Conservation (phyloP, 2,888 invertebrate species). For the Clistopyga incitator region DNA sequence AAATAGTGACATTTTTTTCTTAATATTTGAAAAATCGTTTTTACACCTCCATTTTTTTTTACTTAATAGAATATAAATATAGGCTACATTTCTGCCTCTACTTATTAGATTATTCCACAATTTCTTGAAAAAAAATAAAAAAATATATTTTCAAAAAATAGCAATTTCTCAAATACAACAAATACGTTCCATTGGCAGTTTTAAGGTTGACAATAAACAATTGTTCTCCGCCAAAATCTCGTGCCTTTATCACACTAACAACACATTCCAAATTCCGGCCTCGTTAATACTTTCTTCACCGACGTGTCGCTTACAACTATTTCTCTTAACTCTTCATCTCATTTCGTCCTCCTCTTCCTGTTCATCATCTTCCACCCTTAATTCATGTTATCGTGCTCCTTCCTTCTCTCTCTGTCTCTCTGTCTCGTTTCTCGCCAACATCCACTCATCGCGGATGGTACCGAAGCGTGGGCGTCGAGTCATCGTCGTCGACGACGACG, state of each 20-base stretch:
- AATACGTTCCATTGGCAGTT: too few relatives aligned
- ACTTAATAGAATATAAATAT: too few relatives aligned
- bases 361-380: constrained; percentile 18
- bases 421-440: constrained; percentile 15
- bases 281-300: background rate
- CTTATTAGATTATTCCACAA: too few relatives aligned
- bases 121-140: too few relatives aligned
- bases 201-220: background rate
- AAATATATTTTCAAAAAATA: too few relatives aligned
- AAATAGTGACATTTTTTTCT: too few relatives aligned
- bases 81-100: too few relatives aligned
- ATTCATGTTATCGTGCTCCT: constrained; percentile 29
- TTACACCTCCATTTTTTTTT: too few relatives aligned
- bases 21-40: too few relatives aligned
- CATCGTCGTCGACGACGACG: constrained; percentile 29
- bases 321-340: constrained; percentile 20
- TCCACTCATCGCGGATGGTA: constrained; percentile 40
- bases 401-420: constrained; percentile 15
- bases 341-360: constrained; percentile 2
- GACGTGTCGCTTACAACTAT: background rate
- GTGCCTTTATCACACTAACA: background rate
- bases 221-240: background rate
- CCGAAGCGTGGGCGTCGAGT: constrained; percentile 39
- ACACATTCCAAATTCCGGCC: background rate
- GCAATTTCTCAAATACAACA: too few relatives aligned